Conservation (phyloP, 1,140 invertebrate species). For the Neocloeon triangulifer region DNA sequence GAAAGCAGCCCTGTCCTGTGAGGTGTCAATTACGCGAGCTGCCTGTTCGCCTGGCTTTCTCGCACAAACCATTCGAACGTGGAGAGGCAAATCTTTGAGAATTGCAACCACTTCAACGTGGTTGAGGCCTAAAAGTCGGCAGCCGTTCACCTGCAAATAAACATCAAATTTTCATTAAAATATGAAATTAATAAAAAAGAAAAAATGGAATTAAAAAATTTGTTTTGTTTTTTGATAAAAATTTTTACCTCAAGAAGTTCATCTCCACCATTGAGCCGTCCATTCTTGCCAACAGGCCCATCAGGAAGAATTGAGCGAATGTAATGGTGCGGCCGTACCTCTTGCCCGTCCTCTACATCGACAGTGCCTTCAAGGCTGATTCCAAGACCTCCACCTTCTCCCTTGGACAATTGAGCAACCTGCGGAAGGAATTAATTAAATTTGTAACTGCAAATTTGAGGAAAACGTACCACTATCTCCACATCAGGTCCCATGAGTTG, state of each 20-base stretch:
- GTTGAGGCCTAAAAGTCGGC: constrained; percentile 83
- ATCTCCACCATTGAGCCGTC: constrained; percentile 58
- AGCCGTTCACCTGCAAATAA: constrained; percentile 69
- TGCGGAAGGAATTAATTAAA: constrained; percentile 13
- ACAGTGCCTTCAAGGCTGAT: constrained; percentile 94
- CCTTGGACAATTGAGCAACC: constrained; percentile 67
- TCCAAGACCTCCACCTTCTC: constrained; percentile 71
- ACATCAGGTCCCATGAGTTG: constrained; percentile 59
- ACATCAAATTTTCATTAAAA: no score
- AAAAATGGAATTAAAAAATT: no score
- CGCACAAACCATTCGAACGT: constrained; percentile 83
- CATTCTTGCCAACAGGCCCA: constrained; percentile 81
- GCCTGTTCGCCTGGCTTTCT: constrained; percentile 26
- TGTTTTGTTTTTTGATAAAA: no score
- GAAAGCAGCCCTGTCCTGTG: constrained; percentile 37
- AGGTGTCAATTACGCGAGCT: constrained; percentile 36
- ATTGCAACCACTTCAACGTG: constrained; percentile 90
- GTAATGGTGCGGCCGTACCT: constrained; percentile 83
- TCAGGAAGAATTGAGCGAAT: constrained; percentile 80
- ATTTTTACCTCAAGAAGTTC: constrained; percentile 70
- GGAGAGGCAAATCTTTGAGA: constrained; percentile 79
- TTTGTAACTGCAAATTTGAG: background rate
- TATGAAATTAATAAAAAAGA: no score
- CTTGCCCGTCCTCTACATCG: constrained; percentile 73
- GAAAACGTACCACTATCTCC: constrained; percentile 54